A percentile compares a stretch with the other conserved stretches of the same genome.
Conservation (phyloP, 2,888 invertebrate genomes). For the Watsonalla binaria region DNA sequence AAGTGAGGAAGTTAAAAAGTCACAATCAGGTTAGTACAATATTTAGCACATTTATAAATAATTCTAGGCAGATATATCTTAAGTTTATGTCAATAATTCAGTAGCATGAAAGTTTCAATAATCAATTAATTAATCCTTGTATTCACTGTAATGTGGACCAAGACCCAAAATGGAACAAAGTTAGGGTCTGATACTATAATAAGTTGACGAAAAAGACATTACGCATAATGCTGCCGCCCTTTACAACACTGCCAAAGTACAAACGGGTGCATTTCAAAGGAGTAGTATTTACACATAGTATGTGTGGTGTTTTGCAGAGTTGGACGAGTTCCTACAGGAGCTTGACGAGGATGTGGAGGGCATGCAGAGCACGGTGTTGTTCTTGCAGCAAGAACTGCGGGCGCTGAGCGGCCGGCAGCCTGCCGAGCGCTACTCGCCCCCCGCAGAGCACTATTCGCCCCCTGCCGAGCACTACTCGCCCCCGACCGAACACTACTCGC, state of each 20-base stretch:
- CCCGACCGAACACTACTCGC: slow-evolving; percentile 61
- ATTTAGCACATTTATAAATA: not conserved
- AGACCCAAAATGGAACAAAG: too few relatives aligned
- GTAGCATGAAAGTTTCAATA: too few relatives aligned
- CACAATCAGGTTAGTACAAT: slow-evolving; percentile 88
- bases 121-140: too few relatives aligned
- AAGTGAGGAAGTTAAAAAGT: slow-evolving; percentile 97
- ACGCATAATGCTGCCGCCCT: too few relatives aligned
- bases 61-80: too few relatives aligned
- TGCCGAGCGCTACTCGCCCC: slow-evolving; percentile 7
- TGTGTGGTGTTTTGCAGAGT: slow-evolving; percentile 79
- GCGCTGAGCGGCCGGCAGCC: slow-evolving; percentile 75
- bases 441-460: slow-evolving; percentile 31
- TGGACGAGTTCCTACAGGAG: slow-evolving; percentile 97
- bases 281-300: not conserved
- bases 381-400: slow-evolving; percentile 94
- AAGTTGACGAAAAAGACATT: too few relatives aligned
- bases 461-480: slow-evolving; percentile 68
- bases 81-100: too few relatives aligned
- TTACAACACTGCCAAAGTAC: too few relatives aligned
- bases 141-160: too few relatives aligned
- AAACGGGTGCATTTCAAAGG: not conserved
- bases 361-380: slow-evolving; percentile 98
- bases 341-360: slow-evolving; percentile 98
- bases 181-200: too few relatives aligned